A percentile compares a stretch with the other conserved stretches of the same genome.
Evolutionary conservation across 2,113 vertebrate genomes (phyloP).

Genomic region (Enhydra lutris): DNA sequence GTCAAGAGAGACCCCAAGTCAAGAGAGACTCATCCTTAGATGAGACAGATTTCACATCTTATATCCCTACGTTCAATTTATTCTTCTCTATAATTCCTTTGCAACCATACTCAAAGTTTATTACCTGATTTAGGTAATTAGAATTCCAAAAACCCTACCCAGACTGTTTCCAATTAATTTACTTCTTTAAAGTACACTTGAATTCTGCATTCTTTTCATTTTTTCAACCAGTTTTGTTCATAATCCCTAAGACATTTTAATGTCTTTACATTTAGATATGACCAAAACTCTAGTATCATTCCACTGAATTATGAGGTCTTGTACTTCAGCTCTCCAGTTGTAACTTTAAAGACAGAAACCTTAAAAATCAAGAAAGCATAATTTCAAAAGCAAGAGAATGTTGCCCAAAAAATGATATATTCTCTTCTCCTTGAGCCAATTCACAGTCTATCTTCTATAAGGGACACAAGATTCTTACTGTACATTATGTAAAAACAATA

Average conservation of each 20-base stretch:
- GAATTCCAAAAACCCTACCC: background rate
- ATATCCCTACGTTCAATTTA: background rate
- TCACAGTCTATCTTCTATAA: background rate
- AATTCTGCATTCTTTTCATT: background rate
- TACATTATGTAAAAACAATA: background rate
- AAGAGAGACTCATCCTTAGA: background rate
- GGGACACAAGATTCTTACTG: background rate
- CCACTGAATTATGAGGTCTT: background rate
- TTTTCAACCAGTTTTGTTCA: background rate
- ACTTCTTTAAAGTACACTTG: background rate
- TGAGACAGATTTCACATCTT: background rate
- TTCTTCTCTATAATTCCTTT: background rate
- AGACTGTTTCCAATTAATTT: background rate
- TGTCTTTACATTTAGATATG: background rate
- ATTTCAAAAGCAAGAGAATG: background rate
- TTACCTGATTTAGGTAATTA: background rate
- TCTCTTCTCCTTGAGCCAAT: background rate
- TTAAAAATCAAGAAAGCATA: background rate
- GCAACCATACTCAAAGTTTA: background rate
- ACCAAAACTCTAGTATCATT: background rate
- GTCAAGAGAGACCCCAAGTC: background rate
- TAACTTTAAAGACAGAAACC: background rate
- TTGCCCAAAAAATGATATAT: background rate
- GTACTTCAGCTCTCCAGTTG: background rate
- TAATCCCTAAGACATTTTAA: background rate